phyloP scores from a whole-genome alignment of 1,140 invertebrate genomes.

The Lerema accius region DNA sequence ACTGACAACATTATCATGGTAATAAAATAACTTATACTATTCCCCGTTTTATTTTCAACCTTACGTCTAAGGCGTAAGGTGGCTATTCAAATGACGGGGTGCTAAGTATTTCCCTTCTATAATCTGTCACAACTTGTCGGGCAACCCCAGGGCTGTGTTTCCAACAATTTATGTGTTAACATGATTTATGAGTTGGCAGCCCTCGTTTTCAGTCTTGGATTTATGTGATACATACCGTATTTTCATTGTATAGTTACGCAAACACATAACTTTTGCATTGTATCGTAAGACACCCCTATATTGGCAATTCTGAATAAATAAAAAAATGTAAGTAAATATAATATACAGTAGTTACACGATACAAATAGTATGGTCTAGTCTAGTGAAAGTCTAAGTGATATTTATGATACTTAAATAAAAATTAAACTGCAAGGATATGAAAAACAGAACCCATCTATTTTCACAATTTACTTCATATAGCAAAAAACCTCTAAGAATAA shows the following conservation, averaged over 20 bases:
- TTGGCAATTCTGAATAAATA: background rate
- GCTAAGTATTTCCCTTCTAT: constrained; percentile 42
- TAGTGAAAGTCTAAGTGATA: no score
- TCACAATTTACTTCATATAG: no score
- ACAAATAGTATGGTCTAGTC: no score
- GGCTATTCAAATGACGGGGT: constrained; percentile 25
- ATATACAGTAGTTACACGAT: no score
- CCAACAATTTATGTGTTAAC: constrained; percentile 78
- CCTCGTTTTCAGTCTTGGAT: constrained; percentile 50
- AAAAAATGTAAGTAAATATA: background rate
- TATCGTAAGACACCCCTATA: background rate
- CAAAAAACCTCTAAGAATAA: no score
- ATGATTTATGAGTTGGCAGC: constrained; percentile 74
- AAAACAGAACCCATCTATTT: no score
- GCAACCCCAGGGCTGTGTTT: constrained; percentile 62
- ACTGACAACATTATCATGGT: constrained; percentile 66
- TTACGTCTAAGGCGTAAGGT: constrained; percentile 35
- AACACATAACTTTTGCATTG: constrained; percentile 27
- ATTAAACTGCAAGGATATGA: no score
- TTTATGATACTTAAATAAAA: no score
- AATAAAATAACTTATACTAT: constrained; percentile 64
- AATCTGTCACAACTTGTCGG: constrained; percentile 69
- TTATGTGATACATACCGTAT: constrained; percentile 44
- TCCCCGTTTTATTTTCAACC: constrained; percentile 31
- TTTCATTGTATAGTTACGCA: constrained; percentile 26